Percentiles rank a stretch among this genome's conserved stretches.
These are phyloP conservation scores for Ectemnius cavifrons DNA, from an alignment of 2,888 invertebrate species.

Conservation along the genomic window DNA sequence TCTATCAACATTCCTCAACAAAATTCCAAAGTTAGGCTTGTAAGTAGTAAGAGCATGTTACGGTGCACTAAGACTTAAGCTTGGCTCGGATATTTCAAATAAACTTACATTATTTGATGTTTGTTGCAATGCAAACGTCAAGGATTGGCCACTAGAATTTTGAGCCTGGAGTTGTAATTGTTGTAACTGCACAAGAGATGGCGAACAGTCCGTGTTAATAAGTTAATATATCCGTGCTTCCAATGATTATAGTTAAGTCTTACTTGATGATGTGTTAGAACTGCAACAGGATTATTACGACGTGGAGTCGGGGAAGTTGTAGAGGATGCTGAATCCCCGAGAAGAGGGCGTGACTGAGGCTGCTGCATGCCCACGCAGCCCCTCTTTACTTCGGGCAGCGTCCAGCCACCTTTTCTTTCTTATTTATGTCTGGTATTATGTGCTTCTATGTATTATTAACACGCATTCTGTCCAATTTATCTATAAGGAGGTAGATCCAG, in stretches of 20 bases:
- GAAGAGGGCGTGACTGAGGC: conserved; percentile 78
- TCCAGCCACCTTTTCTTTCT: conserved; percentile 75
- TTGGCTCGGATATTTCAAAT: background rate
- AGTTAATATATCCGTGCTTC: background rate
- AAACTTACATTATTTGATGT: conserved; percentile 73
- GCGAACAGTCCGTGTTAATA: conserved; percentile 15
- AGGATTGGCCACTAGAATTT: conserved; percentile 73
- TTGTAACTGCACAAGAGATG: conserved; percentile 67
- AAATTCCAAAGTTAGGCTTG: background rate
- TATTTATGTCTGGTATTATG: conserved; percentile 51
- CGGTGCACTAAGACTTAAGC: background rate
- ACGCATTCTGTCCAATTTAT: conserved; percentile 6
- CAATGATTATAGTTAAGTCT: conserved; percentile 10
- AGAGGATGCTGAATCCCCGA: conserved; percentile 78
- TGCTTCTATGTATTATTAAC: conserved; percentile 31
- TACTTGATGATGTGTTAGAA: conserved; percentile 77
- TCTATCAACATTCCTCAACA: background rate
- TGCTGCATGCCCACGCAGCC: conserved; percentile 79
- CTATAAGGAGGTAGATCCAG: background rate
- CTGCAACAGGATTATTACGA: conserved; percentile 75
- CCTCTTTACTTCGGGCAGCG: conserved; percentile 77
- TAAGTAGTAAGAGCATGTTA: background rate
- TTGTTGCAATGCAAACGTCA: conserved; percentile 76
- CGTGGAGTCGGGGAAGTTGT: conserved; percentile 77
- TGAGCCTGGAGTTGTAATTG: conserved; percentile 76